These are phyloP conservation scores for Leucoptera coffeella DNA, from an alignment of 2,888 invertebrate genomes.

Conservation along the genomic window DNA sequence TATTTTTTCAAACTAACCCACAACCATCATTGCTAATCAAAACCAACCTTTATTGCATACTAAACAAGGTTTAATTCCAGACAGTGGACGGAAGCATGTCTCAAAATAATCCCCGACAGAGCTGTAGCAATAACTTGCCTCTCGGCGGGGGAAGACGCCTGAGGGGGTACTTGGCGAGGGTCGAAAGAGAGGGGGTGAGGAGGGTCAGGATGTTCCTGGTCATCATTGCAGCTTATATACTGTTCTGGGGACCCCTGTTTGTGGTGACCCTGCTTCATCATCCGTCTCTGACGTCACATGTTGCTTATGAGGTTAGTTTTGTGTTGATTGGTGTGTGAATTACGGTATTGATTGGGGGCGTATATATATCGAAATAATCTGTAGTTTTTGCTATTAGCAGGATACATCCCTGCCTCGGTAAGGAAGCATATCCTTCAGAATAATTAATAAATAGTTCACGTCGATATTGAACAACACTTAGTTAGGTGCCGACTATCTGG, in stretches of 20 bases:
- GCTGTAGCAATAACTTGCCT: constrained; percentile 25
- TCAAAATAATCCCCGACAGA: constrained; percentile 23
- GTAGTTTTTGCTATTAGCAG: too few relatives aligned
- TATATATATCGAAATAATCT: too few relatives aligned
- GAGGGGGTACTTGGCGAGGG: constrained; percentile 68
- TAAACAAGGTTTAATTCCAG: too few relatives aligned
- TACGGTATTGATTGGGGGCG: too few relatives aligned
- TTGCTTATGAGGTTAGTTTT: constrained; percentile 64
- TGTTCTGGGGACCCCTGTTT: constrained; percentile 89
- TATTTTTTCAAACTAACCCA: too few relatives aligned
- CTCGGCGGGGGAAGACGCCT: constrained; percentile 68
- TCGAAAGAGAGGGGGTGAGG: constrained; percentile 75
- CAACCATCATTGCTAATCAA: too few relatives aligned
- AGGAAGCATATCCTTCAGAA: too few relatives aligned
- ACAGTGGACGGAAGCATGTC: constrained; percentile 35
- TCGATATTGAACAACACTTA: too few relatives aligned
- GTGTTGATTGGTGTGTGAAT: neutral
- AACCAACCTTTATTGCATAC: too few relatives aligned
- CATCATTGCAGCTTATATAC: constrained; percentile 75
- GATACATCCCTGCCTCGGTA: too few relatives aligned
- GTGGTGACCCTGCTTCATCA: constrained; percentile 76
- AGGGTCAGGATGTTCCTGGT: constrained; percentile 82
- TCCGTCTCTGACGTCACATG: constrained; percentile 63
- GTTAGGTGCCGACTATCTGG: too few relatives aligned
- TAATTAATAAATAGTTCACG: too few relatives aligned